Evolutionary conservation across 2,888 invertebrate genomes (phyloP).

Genomic region (Thalpophila matura): DNA sequence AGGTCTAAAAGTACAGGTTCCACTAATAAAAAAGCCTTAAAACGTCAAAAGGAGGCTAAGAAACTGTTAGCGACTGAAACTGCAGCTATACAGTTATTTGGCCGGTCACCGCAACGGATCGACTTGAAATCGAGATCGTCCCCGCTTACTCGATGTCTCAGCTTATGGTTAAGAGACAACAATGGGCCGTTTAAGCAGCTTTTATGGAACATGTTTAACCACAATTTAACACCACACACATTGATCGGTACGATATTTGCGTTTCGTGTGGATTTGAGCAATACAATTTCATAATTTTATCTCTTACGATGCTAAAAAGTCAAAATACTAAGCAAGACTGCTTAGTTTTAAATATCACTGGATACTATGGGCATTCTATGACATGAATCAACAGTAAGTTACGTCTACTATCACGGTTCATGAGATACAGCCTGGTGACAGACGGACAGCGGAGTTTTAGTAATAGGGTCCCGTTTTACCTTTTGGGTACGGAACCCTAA

Average conservation of each 20-base stretch:
- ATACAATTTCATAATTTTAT: too few species aligned
- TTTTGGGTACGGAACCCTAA: too few species aligned
- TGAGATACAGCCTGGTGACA: too few species aligned
- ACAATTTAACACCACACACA: background rate
- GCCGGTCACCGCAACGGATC: slow-evolving; percentile 14
- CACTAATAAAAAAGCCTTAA: slow-evolving; percentile 39
- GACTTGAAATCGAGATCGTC: slow-evolving; percentile 18
- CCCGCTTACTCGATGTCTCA: slow-evolving; percentile 24
- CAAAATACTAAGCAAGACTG: too few species aligned
- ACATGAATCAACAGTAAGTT: too few species aligned
- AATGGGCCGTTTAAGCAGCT: slow-evolving; percentile 23
- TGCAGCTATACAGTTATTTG: slow-evolving; percentile 45
- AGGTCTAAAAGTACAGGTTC: slow-evolving; percentile 28
- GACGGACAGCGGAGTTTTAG: too few species aligned
- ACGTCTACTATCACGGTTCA: too few species aligned
- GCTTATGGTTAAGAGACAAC: slow-evolving; percentile 41
- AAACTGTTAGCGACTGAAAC: slow-evolving; percentile 34
- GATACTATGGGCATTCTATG: too few species aligned
- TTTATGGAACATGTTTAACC: slow-evolving; percentile 4
- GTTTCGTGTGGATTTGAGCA: background rate
- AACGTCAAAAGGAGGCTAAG: slow-evolving; percentile 34
- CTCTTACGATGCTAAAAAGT: too few species aligned
- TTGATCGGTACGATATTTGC: slow-evolving; percentile 1
- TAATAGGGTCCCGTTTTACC: too few species aligned
- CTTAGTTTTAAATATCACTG: too few species aligned